Base-by-base conservation (phyloP, 1,140 invertebrate species). In the Nautilus pompilius region DNA sequence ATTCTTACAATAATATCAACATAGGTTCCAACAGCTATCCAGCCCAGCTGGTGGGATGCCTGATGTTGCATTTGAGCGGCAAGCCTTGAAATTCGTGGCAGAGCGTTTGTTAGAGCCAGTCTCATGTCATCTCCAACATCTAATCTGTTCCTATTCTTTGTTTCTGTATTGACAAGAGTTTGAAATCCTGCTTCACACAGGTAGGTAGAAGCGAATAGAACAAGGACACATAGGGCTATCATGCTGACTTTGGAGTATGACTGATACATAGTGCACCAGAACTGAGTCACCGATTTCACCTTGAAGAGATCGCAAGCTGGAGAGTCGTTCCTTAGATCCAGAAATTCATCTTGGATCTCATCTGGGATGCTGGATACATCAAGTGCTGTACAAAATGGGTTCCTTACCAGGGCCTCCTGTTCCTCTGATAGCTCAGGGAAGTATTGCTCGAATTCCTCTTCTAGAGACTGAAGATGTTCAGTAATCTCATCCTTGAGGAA, bases 401-500 rank as follows among this genome's bases (percentile, higher is more conserved):
- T 49, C 20, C 1, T 49, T 49, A 22, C 10, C 48, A 49, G 48
- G 48, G 48, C 20, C 48, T 49, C 48, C 20, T 49, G 2, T 49
- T 22, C 48, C 2, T 49, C 13, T 49, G 48, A 49, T 49, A 49
- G 48, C 48, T 22, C 48, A 49, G 48, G 2, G 48, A 49, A 49
- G 48, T 49, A 49, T 17, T 8, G 48, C 10, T 49, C 48, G 20
- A 13, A 20, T 49, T 49, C 2, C 48, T 49, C 20, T 49, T 49
- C 48, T 49, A 49, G 1, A 49, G 48, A 49, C 48, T 49, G 48
- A 49, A 10, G 13, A 49, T 49, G 48, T 49, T 49, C 20, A 49
- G 48, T 49, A 49, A 49, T 49, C 48, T 49, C 48, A 49, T 49
- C 48, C 48, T 49, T 49, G 20, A 1, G 48, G 48, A 49, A 49